A percentile compares a stretch with the other conserved stretches of the same genome.
phyloP scores from a whole-genome alignment of 2,797 vertebrate genomes.

The Sebastiscus albofasciatus region DNA sequence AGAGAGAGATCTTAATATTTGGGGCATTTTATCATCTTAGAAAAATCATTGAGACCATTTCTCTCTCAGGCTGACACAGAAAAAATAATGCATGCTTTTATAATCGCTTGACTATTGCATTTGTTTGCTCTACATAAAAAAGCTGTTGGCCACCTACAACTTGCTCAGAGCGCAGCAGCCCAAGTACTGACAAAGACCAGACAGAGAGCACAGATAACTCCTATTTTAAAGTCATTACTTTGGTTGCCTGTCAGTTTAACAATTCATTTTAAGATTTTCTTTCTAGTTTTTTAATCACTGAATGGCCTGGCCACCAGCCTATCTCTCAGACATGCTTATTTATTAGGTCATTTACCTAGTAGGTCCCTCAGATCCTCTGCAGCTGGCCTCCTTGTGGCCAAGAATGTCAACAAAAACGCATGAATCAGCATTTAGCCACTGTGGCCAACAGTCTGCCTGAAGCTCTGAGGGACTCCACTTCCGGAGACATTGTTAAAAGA shows the following conservation, averaged over 20 bases:
- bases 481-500: neutral
- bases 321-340: neutral
- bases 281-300: neutral
- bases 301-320: neutral
- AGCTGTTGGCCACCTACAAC: neutral
- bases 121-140: neutral
- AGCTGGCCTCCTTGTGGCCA: neutral
- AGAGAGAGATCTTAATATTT: too few species aligned
- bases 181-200: neutral
- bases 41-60: neutral
- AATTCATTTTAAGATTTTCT: neutral
- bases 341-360: too few species aligned
- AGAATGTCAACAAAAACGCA: neutral
- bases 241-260: neutral
- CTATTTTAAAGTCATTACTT: neutral
- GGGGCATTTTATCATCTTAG: neutral
- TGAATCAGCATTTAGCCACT: neutral
- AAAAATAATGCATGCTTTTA: neutral
- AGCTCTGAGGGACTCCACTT: neutral
- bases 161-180: neutral
- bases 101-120: neutral
- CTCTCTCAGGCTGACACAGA: neutral
- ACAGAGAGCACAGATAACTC: neutral
- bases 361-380: neutral
- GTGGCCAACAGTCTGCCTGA: neutral